Percentiles rank a stretch among this genome's conserved stretches.
phyloP scores from a whole-genome alignment of 2,113 vertebrate species.

The Isichthys henryi region DNA sequence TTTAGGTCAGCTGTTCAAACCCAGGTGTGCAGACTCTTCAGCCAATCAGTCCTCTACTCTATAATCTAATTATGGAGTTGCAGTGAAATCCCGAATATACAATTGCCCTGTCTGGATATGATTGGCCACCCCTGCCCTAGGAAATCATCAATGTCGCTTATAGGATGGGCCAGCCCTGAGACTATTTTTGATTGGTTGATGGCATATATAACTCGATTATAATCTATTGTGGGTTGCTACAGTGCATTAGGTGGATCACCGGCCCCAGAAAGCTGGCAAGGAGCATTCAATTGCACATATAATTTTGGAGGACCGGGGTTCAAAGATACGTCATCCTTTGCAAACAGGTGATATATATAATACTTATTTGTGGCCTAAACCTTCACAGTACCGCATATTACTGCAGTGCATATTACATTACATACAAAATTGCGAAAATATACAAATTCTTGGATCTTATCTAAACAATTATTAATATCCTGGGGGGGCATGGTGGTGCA shows the following conservation, averaged over 20 bases:
- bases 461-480: neutral
- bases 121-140: neutral
- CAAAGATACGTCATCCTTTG: slow-evolving; percentile 35
- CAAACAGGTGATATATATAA: slow-evolving; percentile 41
- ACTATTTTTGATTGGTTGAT: neutral
- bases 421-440: neutral
- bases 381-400: neutral
- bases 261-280: slow-evolving; percentile 58
- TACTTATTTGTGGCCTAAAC: neutral
- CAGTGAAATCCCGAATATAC: neutral
- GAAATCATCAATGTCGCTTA: neutral
- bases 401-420: neutral
- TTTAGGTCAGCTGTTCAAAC: neutral
- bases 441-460: neutral
- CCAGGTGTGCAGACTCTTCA: neutral
- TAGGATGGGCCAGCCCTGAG: neutral
- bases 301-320: slow-evolving; percentile 73
- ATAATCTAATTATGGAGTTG: neutral
- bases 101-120: neutral
- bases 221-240: slow-evolving; percentile 15
- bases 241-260: slow-evolving; percentile 58
- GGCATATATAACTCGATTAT: neutral
- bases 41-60: neutral
- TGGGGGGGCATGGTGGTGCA: too few relatives aligned
- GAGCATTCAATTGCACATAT: slow-evolving; percentile 69